Percentiles rank a stretch among this genome's conserved stretches.
phyloP scores from a whole-genome alignment of 2,797 vertebrate genomes.

The Scomberomorus guttatus region DNA sequence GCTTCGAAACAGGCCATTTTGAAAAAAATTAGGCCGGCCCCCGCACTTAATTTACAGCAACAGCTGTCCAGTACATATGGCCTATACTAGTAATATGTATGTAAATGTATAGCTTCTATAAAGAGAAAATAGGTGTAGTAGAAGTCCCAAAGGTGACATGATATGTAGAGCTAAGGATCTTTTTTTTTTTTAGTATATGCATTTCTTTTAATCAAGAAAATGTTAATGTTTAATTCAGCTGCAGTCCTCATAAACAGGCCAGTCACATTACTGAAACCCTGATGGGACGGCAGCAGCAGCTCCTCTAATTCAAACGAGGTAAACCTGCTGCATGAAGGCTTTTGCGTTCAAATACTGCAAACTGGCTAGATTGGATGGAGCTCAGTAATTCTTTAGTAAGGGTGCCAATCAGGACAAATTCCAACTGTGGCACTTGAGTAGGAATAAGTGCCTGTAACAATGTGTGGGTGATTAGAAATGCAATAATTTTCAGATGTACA shows the following conservation, averaged over 20 bases:
- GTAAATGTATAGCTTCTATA: background rate
- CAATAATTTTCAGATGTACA: background rate
- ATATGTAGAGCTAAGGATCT: background rate
- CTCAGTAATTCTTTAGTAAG: background rate
- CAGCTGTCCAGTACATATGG: background rate
- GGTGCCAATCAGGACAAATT: slow-evolving; percentile 7
- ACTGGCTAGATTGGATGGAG: slow-evolving; percentile 9
- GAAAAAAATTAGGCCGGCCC: no score
- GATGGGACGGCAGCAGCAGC: background rate
- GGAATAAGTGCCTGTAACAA: background rate
- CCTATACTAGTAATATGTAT: background rate
- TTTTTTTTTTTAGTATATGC: background rate
- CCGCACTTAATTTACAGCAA: slow-evolving; percentile 19
- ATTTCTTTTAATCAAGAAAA: background rate
- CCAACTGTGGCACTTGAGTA: background rate
- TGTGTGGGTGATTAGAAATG: background rate
- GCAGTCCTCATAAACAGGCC: background rate
- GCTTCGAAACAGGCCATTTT: slow-evolving; percentile 8
- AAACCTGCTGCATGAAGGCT: slow-evolving; percentile 17
- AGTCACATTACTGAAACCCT: background rate
- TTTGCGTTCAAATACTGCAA: slow-evolving; percentile 39
- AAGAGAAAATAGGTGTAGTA: background rate
- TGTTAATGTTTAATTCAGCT: background rate
- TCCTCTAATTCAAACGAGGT: slow-evolving; percentile 30
- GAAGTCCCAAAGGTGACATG: background rate